Base-by-base conservation (phyloP, 2,113 vertebrate genomes). In the Euleptes europaea region DNA sequence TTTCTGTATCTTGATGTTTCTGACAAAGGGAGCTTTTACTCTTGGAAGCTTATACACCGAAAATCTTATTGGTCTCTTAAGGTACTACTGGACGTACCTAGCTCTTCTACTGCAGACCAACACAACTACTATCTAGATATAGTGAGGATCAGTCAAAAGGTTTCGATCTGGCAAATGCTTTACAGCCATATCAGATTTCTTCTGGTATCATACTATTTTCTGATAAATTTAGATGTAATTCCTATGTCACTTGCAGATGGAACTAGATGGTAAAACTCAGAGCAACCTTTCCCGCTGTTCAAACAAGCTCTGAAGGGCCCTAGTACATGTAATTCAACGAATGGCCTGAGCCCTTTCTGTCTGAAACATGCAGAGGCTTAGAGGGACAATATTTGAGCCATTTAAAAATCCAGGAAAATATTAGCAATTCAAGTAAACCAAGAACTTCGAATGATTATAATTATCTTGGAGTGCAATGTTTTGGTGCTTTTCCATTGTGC, bases 361-460 rank as follows among this genome's bases (percentile, higher is more conserved):
- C 51, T 84, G 72, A 90, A 77, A 31, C 19, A 26, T 44, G 44
- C 21, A 66, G 19, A 63, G 7, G 67, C 47, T 49, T 84, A 87
- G 79, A 47, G 86, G 3, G 1, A 77, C 5, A 81, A 5, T 5
- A 80, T 54, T 44, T 86, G 51, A 84, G 74, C 40, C 17, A 66
- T 88, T 83, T 91, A 73, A 78, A 91, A 90, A 91, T 54, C 8
- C 85, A 49, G 83, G 86, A 88, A 92, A 54, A n/a, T 84, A 78
- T 82, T 87, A 89, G 1, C 49, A 12, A 42, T 90, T 40, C 84
- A 80, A 90, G 4, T 73, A 31, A 88, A 78, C 5, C 0, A 7
- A 5, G 7, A 90, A 51, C 13, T 91, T 21, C 3, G 82, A 82
- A 86, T 77, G 42, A 80, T 88, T 91, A 19, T 88, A 76, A 88